These are phyloP conservation scores for Odontophorus gujanensis DNA, from an alignment of 2,113 vertebrate species.

Conservation along the genomic window DNA sequence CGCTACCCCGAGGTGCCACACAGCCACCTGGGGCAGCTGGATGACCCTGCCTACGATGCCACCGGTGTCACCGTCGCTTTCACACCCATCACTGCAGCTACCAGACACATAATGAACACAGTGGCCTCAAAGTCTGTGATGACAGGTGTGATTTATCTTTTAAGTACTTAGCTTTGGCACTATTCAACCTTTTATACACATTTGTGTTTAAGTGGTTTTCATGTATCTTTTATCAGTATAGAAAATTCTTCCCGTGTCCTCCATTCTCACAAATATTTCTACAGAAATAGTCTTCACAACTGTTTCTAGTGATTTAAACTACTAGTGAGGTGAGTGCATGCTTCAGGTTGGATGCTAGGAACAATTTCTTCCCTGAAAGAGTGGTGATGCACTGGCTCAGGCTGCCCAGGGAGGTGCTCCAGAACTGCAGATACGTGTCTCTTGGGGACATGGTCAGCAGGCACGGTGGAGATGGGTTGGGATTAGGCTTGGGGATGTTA, in stretches of 20 bases:
- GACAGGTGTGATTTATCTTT: constrained; percentile 14
- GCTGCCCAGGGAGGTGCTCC: too few species aligned
- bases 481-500: too few species aligned
- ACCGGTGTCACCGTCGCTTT: constrained; percentile 29
- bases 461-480: too few species aligned
- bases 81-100: constrained; percentile 41
- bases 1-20: not conserved
- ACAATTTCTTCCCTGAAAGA: too few species aligned
- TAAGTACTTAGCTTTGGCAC: not conserved
- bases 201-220: not conserved
- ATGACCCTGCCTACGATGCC: constrained; percentile 50
- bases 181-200: fast-evolving
- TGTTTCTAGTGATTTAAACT: not conserved
- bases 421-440: too few species aligned
- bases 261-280: not conserved
- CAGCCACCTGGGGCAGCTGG: constrained; percentile 35
- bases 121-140: constrained; percentile 61
- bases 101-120: constrained; percentile 63
- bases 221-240: fast-evolving
- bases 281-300: not conserved
- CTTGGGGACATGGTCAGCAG: too few species aligned
- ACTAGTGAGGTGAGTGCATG: not conserved
- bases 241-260: not conserved
- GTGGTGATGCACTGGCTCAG: too few species aligned
- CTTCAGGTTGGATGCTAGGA: not conserved